These are phyloP conservation scores for Lepeophtheirus nordmannii DNA, from an alignment of 2,888 invertebrate species.

Conservation along the genomic window DNA sequence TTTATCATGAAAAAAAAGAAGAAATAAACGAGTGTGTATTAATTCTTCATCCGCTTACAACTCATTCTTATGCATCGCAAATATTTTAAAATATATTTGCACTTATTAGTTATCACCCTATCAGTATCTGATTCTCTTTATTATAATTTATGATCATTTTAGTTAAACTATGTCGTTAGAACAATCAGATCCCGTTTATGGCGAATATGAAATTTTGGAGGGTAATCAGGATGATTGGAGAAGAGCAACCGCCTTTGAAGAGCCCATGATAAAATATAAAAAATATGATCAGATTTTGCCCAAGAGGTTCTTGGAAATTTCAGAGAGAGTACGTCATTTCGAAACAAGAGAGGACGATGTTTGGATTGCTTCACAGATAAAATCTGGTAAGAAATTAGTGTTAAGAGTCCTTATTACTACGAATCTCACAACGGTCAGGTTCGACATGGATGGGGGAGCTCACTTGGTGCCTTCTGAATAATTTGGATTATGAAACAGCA, in stretches of 20 bases:
- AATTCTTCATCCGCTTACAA: too few species aligned
- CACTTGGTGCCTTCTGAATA: conserved; percentile 71
- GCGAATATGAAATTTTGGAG: not conserved
- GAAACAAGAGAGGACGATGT: conserved; percentile 40
- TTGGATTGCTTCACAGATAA: conserved; percentile 44
- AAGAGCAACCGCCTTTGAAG: not conserved
- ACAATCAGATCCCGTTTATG: not conserved
- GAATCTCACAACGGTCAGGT: conserved; percentile 37
- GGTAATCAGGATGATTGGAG: not conserved
- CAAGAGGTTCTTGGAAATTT: conserved; percentile 35
- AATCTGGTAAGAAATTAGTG: conserved; percentile 37
- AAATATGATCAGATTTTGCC: conserved; percentile 29
- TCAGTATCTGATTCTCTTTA: too few species aligned
- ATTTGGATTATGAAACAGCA: conserved; percentile 58
- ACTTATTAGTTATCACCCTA: too few species aligned
- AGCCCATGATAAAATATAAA: not conserved
- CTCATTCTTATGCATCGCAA: too few species aligned
- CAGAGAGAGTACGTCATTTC: conserved; percentile 37
- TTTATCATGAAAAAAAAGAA: too few species aligned
- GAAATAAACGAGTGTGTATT: too few species aligned
- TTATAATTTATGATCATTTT: too few species aligned
- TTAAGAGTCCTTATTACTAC: too few species aligned
- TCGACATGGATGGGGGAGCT: conserved; percentile 90
- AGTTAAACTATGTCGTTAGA: too few species aligned
- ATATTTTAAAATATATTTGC: too few species aligned